phyloP scores from a whole-genome alignment of 2,797 vertebrate species.

The Varecia variegata region DNA sequence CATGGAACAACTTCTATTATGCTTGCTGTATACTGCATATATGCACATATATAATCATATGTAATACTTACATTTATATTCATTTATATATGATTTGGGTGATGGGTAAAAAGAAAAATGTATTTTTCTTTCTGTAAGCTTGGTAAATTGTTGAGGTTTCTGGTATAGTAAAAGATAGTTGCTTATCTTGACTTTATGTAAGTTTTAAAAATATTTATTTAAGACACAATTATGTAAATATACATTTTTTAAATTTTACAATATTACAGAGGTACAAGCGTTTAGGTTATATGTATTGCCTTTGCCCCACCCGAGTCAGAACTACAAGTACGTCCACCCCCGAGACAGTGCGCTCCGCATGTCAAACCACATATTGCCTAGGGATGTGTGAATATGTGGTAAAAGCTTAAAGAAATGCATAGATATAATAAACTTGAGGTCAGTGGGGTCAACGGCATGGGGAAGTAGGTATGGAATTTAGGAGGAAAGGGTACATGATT shows the following conservation, averaged over 20 bases:
- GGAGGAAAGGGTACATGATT: neutral
- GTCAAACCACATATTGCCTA: neutral
- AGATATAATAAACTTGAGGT: neutral
- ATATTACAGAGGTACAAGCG: too few species aligned
- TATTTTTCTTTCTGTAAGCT: neutral
- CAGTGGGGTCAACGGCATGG: neutral
- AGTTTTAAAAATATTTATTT: conserved; percentile 16
- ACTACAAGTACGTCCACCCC: too few species aligned
- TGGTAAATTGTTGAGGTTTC: neutral
- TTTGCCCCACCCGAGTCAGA: too few species aligned
- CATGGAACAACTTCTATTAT: neutral
- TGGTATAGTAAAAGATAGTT: neutral
- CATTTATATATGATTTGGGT: neutral
- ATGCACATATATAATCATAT: neutral
- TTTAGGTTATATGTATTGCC: too few species aligned
- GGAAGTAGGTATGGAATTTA: neutral
- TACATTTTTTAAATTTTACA: too few species aligned
- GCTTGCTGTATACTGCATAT: neutral
- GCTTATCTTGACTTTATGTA: conserved; percentile 11
- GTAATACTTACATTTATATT: neutral
- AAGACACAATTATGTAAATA: neutral
- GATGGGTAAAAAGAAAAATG: neutral
- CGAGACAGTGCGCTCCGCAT: neutral
- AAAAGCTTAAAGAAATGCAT: neutral
- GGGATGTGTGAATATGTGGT: neutral